phyloP scores from a whole-genome alignment of 2,888 invertebrate genomes.

The Operophtera brumata region DNA sequence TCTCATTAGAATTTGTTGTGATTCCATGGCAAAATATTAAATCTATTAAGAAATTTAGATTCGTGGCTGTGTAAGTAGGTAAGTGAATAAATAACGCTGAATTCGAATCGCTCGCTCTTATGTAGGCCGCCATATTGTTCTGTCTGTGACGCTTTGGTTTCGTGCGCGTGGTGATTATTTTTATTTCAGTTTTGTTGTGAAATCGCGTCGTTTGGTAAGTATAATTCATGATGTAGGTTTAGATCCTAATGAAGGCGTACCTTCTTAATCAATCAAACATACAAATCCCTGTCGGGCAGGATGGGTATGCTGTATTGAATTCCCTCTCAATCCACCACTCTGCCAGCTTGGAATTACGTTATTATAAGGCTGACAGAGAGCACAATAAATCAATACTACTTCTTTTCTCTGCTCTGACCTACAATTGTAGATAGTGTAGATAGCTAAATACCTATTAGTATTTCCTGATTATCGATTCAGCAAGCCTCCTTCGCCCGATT shows the following conservation, averaged over 20 bases:
- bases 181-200: background rate
- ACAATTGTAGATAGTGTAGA: background rate
- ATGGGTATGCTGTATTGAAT: background rate
- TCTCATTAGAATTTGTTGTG: background rate
- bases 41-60: background rate
- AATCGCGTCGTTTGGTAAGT: background rate
- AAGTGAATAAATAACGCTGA: background rate
- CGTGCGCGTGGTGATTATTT: constrained; percentile 8
- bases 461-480: background rate
- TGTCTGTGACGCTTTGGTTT: constrained; percentile 7
- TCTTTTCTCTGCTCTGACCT: background rate
- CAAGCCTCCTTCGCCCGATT: background rate
- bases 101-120: background rate
- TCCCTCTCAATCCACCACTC: background rate
- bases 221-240: background rate
- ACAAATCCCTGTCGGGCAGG: background rate
- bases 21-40: background rate
- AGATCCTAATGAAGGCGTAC: background rate
- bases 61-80: background rate
- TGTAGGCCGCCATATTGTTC: constrained; percentile 15
- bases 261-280: background rate
- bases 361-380: background rate
- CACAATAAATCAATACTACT: background rate
- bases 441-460: background rate
- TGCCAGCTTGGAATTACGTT: background rate